Evolutionary conservation across 2,888 invertebrate genomes (phyloP).

Genomic region (Cheilosia pagana): DNA sequence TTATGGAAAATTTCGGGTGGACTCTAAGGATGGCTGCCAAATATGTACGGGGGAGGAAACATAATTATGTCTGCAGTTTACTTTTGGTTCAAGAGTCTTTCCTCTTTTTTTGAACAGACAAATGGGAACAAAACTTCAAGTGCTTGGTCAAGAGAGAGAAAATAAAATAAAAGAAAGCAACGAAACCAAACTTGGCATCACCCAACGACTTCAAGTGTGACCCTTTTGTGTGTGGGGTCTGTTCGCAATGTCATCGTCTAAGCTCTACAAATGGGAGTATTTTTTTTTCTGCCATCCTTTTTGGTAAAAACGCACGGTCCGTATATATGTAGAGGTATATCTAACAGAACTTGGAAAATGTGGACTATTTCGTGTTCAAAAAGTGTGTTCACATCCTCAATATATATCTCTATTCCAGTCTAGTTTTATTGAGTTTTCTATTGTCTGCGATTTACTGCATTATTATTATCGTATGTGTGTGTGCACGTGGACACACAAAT

Average conservation of each 20-base stretch:
- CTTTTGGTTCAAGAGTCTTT: constrained; percentile 57
- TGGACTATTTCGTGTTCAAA: constrained; percentile 43
- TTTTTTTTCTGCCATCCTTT: constrained; percentile 2
- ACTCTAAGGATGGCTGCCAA: constrained; percentile 54
- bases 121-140: constrained; percentile 64
- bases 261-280: constrained; percentile 59
- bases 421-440: constrained; percentile 73
- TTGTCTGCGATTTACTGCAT: constrained; percentile 75
- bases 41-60: constrained; percentile 1
- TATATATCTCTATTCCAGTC: constrained; percentile 42
- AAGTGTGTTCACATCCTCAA: constrained; percentile 47
- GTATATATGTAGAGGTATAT: not conserved
- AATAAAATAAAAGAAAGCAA: constrained; percentile 15
- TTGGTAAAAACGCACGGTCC: constrained; percentile 9
- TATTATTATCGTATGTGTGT: constrained; percentile 53
- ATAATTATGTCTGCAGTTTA: constrained; percentile 72
- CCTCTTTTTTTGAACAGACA: constrained; percentile 18
- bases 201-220: constrained; percentile 58
- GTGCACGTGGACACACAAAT: constrained; percentile 33
- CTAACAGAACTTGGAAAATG: constrained; percentile 40
- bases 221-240: constrained; percentile 59
- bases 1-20: constrained; percentile 46
- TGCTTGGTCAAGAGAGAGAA: constrained; percentile 58
- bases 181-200: constrained; percentile 64
- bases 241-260: constrained; percentile 64